A percentile compares a stretch with the other conserved stretches of the same genome.
Evolutionary conservation across 2,797 vertebrate genomes (phyloP).

Genomic region (Syngnathus rostellatus): DNA sequence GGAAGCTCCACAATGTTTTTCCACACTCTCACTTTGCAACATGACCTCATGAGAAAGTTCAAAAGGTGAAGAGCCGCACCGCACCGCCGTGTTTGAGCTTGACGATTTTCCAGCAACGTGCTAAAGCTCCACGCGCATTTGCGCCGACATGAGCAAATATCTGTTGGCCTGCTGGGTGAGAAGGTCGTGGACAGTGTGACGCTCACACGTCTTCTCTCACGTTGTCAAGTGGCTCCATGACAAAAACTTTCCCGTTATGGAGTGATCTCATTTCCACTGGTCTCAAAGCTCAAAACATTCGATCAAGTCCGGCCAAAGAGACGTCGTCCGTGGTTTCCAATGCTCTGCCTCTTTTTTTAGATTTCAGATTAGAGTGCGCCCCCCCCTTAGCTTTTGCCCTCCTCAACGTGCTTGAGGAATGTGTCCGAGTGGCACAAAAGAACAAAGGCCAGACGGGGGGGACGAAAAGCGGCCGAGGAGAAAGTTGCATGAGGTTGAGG

Average conservation of each 20-base stretch:
- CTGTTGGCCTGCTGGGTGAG: background rate
- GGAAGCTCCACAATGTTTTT: background rate
- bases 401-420: conserved; percentile 57
- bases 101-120: background rate
- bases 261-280: background rate
- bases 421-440: conserved; percentile 65
- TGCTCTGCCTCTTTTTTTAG: conserved; percentile 32
- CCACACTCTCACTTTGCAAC: background rate
- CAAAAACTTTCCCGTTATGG: background rate
- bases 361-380: conserved; percentile 28
- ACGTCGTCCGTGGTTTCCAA: background rate
- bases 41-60: conserved; percentile 5
- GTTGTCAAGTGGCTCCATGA: background rate
- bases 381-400: conserved; percentile 36
- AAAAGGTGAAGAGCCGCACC: background rate
- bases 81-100: background rate
- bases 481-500: conserved; percentile 44
- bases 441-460: conserved; percentile 54
- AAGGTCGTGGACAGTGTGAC: too few species aligned
- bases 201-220: background rate
- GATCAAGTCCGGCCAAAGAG: background rate
- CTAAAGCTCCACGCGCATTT: background rate
- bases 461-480: conserved; percentile 3
- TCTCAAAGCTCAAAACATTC: background rate
- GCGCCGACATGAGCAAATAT: background rate